Evolutionary conservation across 2,113 vertebrate genomes (phyloP).

Genomic region (Saguinus midas): DNA sequence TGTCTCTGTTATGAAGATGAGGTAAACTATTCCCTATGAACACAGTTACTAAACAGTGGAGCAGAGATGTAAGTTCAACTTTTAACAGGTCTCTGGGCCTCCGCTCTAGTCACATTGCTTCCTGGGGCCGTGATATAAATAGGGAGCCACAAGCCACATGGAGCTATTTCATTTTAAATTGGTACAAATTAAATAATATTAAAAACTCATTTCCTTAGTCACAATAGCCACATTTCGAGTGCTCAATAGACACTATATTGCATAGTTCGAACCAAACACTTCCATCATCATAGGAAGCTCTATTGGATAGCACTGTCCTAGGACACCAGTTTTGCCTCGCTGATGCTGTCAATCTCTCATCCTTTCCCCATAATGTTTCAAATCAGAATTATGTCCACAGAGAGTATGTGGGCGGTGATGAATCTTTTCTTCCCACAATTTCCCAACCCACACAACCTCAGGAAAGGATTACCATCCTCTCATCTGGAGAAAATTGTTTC

Average conservation of each 20-base stretch:
- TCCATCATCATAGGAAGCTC: background rate
- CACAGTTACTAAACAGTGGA: background rate
- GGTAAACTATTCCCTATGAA: background rate
- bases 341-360: background rate
- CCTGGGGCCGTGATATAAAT: background rate
- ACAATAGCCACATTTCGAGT: background rate
- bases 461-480: slow-evolving; percentile 23
- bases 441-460: background rate
- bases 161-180: background rate
- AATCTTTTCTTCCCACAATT: slow-evolving; percentile 16
- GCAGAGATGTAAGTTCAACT: background rate
- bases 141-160: background rate
- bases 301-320: background rate
- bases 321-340: background rate
- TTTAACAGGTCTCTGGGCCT: background rate
- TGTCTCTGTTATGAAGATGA: background rate
- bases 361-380: background rate
- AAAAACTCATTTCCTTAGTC: background rate
- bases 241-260: background rate
- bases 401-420: background rate
- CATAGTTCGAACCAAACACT: background rate
- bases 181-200: background rate
- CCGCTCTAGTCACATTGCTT: background rate
- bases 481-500: slow-evolving; percentile 62
- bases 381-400: background rate